Conservation (phyloP, 2,797 vertebrate genomes). For the Limnodromus scolopaceus region DNA sequence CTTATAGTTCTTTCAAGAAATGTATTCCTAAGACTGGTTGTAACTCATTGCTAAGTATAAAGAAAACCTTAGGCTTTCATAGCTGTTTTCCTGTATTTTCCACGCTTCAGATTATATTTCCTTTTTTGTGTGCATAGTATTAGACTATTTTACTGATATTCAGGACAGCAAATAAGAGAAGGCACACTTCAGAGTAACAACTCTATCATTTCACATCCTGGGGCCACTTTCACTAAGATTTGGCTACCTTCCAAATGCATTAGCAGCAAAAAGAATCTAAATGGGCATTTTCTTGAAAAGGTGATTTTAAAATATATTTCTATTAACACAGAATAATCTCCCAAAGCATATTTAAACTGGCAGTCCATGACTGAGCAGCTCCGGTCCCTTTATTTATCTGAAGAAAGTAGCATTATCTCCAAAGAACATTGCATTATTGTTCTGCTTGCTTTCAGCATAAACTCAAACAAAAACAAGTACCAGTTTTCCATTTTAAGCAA, state of each 20-base stretch:
- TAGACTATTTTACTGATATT: not conserved
- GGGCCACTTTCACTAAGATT: not conserved
- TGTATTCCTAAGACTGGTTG: not conserved
- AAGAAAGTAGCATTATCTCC: not conserved
- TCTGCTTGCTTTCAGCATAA: not conserved
- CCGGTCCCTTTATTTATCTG: not conserved
- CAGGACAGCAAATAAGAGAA: not conserved
- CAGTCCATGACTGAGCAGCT: not conserved
- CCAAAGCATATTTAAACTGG: slow-evolving; percentile 5
- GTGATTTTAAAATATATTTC: slow-evolving; percentile 50
- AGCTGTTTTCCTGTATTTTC: not conserved
- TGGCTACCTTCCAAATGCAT: slow-evolving; percentile 2
- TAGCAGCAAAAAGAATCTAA: slow-evolving; percentile 25
- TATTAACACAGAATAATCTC: slow-evolving; percentile 32
- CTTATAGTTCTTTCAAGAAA: not conserved
- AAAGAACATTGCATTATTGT: not conserved
- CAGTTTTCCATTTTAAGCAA: slow-evolving; percentile 26
- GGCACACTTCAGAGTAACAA: not conserved
- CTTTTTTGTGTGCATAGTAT: not conserved
- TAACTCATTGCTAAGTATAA: not conserved
- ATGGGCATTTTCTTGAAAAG: not conserved
- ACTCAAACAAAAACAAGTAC: slow-evolving; percentile 16
- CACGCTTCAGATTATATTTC: not conserved
- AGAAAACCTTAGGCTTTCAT: not conserved
- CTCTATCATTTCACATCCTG: not conserved